Evolutionary conservation across 2,113 vertebrate genomes (phyloP).

Genomic region (Smithornis capensis): DNA sequence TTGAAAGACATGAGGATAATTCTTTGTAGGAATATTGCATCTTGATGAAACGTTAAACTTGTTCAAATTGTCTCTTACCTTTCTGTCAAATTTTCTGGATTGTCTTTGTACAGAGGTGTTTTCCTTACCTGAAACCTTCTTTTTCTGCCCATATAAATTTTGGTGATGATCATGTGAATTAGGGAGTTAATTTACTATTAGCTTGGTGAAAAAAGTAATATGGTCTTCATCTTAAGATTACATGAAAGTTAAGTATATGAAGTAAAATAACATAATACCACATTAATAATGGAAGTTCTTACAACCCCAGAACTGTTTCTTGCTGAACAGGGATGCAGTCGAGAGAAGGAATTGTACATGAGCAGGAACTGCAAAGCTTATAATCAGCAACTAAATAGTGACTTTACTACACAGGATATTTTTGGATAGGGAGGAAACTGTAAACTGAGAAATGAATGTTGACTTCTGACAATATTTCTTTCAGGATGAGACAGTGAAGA

Average conservation of each 20-base stretch:
- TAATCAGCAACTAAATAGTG: neutral
- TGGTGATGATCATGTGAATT: neutral
- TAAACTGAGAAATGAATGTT: neutral
- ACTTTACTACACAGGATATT: neutral
- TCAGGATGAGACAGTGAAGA: neutral
- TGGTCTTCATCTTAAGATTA: neutral
- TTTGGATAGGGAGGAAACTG: neutral
- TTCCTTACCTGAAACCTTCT: neutral
- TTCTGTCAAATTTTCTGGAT: neutral
- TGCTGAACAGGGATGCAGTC: neutral
- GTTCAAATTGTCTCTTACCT: neutral
- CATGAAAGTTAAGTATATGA: neutral
- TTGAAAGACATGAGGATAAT: neutral
- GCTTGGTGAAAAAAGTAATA: neutral
- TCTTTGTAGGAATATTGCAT: neutral
- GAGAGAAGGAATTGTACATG: neutral
- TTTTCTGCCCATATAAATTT: neutral
- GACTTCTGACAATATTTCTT: neutral
- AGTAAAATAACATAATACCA: neutral
- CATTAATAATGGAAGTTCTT: neutral
- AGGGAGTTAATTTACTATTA: neutral
- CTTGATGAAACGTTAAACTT: neutral
- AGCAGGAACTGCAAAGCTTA: neutral
- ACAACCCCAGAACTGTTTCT: rapidly evolving
- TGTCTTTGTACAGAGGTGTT: neutral